A percentile compares a stretch with the other conserved stretches of the same genome.
Evolutionary conservation across 2,888 invertebrate genomes (phyloP).

Genomic region (Silvanus unidentatus): DNA sequence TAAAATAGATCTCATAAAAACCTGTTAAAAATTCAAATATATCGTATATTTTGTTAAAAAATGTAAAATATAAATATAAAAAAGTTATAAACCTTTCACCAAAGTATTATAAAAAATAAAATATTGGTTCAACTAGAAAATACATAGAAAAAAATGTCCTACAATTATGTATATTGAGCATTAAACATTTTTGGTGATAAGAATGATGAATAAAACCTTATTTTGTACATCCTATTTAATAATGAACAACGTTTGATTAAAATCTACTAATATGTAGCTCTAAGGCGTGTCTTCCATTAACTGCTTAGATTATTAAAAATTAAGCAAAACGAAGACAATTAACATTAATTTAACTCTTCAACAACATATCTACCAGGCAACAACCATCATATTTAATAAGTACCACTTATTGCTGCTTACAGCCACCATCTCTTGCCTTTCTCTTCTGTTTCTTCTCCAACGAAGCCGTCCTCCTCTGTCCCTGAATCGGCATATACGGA

Average conservation of each 20-base stretch:
- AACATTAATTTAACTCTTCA: background rate
- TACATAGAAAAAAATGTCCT: constrained; percentile 13
- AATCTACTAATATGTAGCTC: constrained; percentile 4
- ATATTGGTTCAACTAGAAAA: constrained; percentile 2
- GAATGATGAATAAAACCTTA: background rate
- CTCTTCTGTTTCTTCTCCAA: constrained; percentile 54
- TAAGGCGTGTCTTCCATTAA: constrained; percentile 3
- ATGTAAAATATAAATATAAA: constrained; percentile 19
- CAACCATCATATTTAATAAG: background rate
- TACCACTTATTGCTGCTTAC: constrained; percentile 39
- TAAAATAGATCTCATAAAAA: constrained; percentile 52
- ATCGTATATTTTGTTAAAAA: constrained; percentile 16
- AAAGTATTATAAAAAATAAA: background rate
- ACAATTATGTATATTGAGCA: constrained; percentile 18
- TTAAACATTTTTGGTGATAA: constrained; percentile 19
- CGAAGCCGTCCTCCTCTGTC: constrained; percentile 61
- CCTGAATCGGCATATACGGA: constrained; percentile 74
- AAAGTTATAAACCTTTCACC: constrained; percentile 23
- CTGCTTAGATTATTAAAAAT: constrained; percentile 1
- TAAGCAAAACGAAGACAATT: background rate
- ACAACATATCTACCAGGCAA: background rate
- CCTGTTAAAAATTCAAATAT: constrained; percentile 5
- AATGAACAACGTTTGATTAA: constrained; percentile 1
- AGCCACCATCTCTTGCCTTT: constrained; percentile 39
- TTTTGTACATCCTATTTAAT: background rate